phyloP scores from a whole-genome alignment of 2,797 vertebrate species.

The Galagoides demidoff region DNA sequence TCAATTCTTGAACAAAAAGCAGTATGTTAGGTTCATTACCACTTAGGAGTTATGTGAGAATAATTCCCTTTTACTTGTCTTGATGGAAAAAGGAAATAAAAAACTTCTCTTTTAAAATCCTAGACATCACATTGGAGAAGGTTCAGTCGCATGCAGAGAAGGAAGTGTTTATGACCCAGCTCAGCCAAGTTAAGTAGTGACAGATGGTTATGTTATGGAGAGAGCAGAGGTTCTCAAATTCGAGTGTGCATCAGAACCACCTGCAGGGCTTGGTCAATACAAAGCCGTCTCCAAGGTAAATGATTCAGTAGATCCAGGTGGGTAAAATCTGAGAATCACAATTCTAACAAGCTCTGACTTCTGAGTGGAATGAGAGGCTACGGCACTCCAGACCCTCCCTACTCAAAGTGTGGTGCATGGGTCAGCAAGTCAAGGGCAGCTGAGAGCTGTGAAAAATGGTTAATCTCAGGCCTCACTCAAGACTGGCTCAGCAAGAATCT shows the following conservation, averaged over 20 bases:
- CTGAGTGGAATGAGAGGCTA: neutral
- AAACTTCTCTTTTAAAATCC: neutral
- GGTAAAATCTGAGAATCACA: neutral
- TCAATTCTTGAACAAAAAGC: neutral
- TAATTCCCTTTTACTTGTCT: conserved; percentile 30
- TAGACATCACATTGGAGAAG: neutral
- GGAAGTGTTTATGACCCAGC: neutral
- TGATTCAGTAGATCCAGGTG: neutral
- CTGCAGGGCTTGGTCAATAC: neutral
- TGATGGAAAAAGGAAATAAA: conserved; percentile 2
- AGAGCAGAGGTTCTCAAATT: neutral
- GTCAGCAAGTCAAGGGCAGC: rapidly evolving
- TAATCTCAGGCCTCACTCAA: too few species aligned
- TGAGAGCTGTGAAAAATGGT: neutral
- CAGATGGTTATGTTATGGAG: neutral
- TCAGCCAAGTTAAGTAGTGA: neutral
- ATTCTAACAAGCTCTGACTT: neutral
- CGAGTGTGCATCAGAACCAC: neutral
- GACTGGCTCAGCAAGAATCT: neutral
- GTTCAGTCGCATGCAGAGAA: neutral
- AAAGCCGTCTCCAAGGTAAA: neutral
- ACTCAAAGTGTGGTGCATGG: neutral
- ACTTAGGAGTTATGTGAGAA: neutral
- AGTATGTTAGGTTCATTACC: neutral
- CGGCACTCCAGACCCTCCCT: neutral